Percentiles rank a stretch among this genome's conserved stretches.
These are phyloP conservation scores for Amphiprion clarkii DNA, from an alignment of 2,797 vertebrate species.

Conservation along the genomic window DNA sequence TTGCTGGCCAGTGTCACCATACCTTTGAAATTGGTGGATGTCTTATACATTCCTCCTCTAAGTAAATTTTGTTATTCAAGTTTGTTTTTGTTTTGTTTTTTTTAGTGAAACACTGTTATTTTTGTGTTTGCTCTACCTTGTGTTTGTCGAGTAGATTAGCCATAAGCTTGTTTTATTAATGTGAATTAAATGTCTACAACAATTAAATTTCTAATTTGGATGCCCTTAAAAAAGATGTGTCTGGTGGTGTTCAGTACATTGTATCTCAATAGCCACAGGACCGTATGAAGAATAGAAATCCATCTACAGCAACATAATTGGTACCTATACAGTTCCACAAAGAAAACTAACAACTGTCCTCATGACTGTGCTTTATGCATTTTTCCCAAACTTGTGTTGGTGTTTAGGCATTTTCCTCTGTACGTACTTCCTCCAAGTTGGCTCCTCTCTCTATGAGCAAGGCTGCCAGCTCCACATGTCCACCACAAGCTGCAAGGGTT, in stretches of 20 bases:
- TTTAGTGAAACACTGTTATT: background rate
- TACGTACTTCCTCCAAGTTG: constrained; percentile 93
- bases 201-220: background rate
- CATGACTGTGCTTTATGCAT: background rate
- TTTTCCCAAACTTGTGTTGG: constrained; percentile 2
- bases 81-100: too few species aligned
- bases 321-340: background rate
- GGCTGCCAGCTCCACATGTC: constrained; percentile 96
- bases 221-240: background rate
- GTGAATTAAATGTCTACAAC: constrained; percentile 5
- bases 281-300: background rate
- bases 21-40: too few species aligned
- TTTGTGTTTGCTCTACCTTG: background rate
- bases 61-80: too few species aligned
- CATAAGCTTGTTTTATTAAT: background rate
- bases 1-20: too few species aligned
- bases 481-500: constrained; percentile 96
- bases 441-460: constrained; percentile 97
- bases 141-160: background rate
- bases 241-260: background rate
- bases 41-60: too few species aligned
- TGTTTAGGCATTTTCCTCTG: background rate
- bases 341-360: background rate
- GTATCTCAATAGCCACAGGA: background rate
- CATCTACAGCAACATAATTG: constrained; percentile 2